A percentile compares a stretch with the other conserved stretches of the same genome.
These are phyloP conservation scores for Plusia festucae DNA, from an alignment of 2,888 invertebrate genomes.

Conservation along the genomic window DNA sequence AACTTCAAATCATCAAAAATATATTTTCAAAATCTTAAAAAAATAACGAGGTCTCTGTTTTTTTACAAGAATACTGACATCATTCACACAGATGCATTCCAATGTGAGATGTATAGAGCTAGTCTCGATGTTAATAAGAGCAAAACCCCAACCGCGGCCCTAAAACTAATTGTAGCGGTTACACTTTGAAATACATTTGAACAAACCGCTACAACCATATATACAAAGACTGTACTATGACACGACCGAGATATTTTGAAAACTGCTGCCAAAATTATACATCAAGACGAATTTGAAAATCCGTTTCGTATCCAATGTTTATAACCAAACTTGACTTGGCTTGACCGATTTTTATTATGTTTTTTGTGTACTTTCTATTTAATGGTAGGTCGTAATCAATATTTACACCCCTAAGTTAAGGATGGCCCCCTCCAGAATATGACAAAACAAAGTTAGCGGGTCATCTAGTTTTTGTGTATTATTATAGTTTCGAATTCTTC, in stretches of 20 bases:
- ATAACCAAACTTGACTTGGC: too few relatives aligned
- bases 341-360: too few relatives aligned
- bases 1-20: background rate
- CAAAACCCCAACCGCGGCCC: constrained; percentile 37
- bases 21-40: background rate
- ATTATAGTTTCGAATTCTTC: too few relatives aligned
- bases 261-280: constrained; percentile 15
- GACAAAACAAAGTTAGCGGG: too few relatives aligned
- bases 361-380: too few relatives aligned
- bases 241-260: constrained; percentile 54
- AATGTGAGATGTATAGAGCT: constrained; percentile 5
- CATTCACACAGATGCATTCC: constrained; percentile 46
- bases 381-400: too few relatives aligned
- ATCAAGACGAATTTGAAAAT: too few relatives aligned
- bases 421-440: too few relatives aligned
- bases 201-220: constrained; percentile 25
- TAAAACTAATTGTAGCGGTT: constrained; percentile 49
- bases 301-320: too few relatives aligned
- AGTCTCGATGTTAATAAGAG: constrained; percentile 35
- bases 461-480: too few relatives aligned
- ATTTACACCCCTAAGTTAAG: too few relatives aligned
- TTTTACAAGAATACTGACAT: constrained; percentile 51
- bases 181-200: constrained; percentile 54
- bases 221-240: constrained; percentile 24
- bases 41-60: constrained; percentile 24